A percentile compares a stretch with the other conserved stretches of the same genome.
Evolutionary conservation across 2,888 invertebrate species (phyloP).

Genomic region (Tetragonisca angustula): DNA sequence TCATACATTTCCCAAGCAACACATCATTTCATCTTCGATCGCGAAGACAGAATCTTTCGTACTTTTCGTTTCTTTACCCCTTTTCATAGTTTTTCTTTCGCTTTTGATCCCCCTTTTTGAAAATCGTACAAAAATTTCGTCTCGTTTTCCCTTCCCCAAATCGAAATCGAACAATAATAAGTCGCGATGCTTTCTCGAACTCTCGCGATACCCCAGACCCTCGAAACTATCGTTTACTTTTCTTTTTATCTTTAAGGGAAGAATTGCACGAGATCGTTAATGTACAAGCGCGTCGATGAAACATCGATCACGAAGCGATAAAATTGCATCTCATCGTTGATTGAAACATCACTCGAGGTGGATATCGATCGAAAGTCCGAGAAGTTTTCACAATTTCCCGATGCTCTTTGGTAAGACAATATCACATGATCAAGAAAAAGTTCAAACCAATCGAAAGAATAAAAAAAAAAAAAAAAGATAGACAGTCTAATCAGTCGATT

Average conservation of each 20-base stretch:
- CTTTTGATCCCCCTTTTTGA: slow-evolving; percentile 67
- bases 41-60: slow-evolving; percentile 59
- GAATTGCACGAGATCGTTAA: slow-evolving; percentile 45
- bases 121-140: slow-evolving; percentile 50
- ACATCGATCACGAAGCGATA: not conserved
- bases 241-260: not conserved
- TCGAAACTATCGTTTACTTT: slow-evolving; percentile 12
- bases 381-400: slow-evolving; percentile 77
- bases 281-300: slow-evolving; percentile 18
- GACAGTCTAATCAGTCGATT: slow-evolving; percentile 82
- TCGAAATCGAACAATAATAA: slow-evolving; percentile 71
- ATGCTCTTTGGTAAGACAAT: slow-evolving; percentile 84
- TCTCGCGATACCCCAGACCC: slow-evolving; percentile 38
- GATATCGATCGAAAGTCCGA: slow-evolving; percentile 61
- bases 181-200: slow-evolving; percentile 70
- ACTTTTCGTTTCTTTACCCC: slow-evolving; percentile 51
- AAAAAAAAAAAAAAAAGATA: slow-evolving; percentile 37
- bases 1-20: slow-evolving; percentile 73
- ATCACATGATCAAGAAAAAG: slow-evolving; percentile 82
- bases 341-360: slow-evolving; percentile 9
- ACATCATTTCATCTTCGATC: slow-evolving; percentile 49
- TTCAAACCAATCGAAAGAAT: slow-evolving; percentile 80
- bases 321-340: not conserved
- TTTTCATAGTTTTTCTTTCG: slow-evolving; percentile 57
- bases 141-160: slow-evolving; percentile 52